phyloP scores from a whole-genome alignment of 2,797 vertebrate species.

The Pangasius macronema region DNA sequence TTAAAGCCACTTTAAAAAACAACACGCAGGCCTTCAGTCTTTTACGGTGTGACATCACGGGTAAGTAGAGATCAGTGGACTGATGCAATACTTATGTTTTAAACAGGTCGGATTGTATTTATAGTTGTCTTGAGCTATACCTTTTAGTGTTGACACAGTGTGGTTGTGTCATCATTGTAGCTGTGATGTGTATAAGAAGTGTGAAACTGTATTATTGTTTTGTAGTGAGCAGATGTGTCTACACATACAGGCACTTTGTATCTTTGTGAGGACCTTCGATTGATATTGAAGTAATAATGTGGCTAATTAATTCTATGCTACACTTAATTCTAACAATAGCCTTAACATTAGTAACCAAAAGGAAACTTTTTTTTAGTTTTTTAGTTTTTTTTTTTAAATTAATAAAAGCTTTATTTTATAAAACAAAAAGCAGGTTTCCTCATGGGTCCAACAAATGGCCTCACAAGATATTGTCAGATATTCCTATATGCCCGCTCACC shows the following conservation, averaged over 20 bases:
- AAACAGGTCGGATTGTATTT: neutral
- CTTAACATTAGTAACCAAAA: neutral
- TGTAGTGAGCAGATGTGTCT: neutral
- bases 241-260: neutral
- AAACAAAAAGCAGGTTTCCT: neutral
- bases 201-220: neutral
- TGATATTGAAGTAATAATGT: neutral
- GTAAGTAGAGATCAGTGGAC: conserved; percentile 21
- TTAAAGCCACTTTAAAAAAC: conserved; percentile 51
- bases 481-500: neutral
- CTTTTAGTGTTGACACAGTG: neutral
- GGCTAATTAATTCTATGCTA: neutral
- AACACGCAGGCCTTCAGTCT: conserved; percentile 41
- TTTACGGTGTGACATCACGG: conserved; percentile 31
- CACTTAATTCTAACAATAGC: neutral
- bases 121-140: conserved; percentile 8
- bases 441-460: neutral
- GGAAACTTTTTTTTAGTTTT: neutral
- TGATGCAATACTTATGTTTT: conserved; percentile 17
- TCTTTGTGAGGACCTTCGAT: no score
- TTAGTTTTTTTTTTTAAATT: neutral
- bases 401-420: neutral
- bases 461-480: neutral
- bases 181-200: neutral
- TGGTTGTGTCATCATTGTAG: neutral